Evolutionary conservation across 2,797 vertebrate species (phyloP).

Genomic region (Gambusia yucatana): DNA sequence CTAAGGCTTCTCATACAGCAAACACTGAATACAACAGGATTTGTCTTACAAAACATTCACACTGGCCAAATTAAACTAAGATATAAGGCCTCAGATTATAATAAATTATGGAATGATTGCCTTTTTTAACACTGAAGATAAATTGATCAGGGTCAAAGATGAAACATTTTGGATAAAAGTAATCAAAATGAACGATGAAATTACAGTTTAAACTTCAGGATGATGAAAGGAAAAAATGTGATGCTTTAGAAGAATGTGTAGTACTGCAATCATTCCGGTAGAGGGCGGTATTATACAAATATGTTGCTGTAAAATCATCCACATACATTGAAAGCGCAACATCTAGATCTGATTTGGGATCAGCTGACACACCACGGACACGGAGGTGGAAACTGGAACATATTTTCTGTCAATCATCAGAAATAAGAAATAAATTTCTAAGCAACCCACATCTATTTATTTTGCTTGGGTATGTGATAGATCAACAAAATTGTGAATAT

Average conservation of each 20-base stretch:
- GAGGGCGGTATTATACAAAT: constrained; percentile 19
- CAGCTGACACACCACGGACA: not conserved
- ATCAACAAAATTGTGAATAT: not conserved
- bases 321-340: too few relatives aligned
- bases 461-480: not conserved
- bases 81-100: not conserved
- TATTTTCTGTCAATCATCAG: not conserved
- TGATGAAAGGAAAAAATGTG: not conserved
- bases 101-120: not conserved
- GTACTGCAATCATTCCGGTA: constrained; percentile 3
- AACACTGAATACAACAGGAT: too few relatives aligned
- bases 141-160: not conserved
- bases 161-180: not conserved
- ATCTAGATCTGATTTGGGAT: not conserved
- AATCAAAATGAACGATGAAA: not conserved
- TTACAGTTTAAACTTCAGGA: not conserved
- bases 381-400: not conserved
- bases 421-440: not conserved
- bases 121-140: not conserved
- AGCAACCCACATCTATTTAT: not conserved
- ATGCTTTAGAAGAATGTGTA: not conserved
- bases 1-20: too few relatives aligned
- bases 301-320: not conserved
- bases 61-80: not conserved
- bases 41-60: too few relatives aligned